phyloP scores from a whole-genome alignment of 2,888 invertebrate genomes.

The Athripsodes cinereus region DNA sequence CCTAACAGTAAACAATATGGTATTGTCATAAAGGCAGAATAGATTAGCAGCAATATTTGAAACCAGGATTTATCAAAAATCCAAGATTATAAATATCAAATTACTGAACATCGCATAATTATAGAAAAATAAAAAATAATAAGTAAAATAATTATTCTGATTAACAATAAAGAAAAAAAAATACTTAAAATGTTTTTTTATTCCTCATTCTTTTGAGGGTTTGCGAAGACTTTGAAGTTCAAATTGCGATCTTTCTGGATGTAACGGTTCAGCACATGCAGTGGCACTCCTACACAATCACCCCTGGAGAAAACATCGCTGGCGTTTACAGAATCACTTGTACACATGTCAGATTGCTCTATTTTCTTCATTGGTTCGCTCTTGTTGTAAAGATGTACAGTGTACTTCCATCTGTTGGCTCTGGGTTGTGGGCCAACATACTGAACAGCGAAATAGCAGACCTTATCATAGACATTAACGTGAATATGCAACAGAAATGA shows the following conservation, averaged over 20 bases:
- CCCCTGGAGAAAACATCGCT: conserved; percentile 10
- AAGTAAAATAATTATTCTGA: no score
- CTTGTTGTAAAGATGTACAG: conserved; percentile 13
- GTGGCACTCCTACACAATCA: conserved; percentile 13
- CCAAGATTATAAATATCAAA: no score
- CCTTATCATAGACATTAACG: not conserved
- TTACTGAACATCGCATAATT: no score
- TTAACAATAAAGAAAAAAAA: no score
- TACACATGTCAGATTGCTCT: conserved; percentile 7
- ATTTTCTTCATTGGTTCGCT: conserved; percentile 11
- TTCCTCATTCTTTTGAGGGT: not conserved
- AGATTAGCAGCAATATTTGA: no score
- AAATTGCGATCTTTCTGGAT: not conserved
- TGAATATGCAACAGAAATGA: conserved; percentile 16
- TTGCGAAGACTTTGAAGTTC: conserved; percentile 4
- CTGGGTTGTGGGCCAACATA: conserved; percentile 5
- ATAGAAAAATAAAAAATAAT: no score
- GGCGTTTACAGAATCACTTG: not conserved
- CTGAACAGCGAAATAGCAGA: conserved; percentile 18
- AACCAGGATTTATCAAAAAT: no score
- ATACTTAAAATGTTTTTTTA: no score
- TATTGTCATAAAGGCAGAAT: no score
- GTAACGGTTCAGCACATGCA: conserved; percentile 9
- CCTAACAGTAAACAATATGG: no score
- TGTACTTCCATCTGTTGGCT: conserved; percentile 13